phyloP scores from a whole-genome alignment of 2,113 vertebrate species.

The Vicugna pacos region DNA sequence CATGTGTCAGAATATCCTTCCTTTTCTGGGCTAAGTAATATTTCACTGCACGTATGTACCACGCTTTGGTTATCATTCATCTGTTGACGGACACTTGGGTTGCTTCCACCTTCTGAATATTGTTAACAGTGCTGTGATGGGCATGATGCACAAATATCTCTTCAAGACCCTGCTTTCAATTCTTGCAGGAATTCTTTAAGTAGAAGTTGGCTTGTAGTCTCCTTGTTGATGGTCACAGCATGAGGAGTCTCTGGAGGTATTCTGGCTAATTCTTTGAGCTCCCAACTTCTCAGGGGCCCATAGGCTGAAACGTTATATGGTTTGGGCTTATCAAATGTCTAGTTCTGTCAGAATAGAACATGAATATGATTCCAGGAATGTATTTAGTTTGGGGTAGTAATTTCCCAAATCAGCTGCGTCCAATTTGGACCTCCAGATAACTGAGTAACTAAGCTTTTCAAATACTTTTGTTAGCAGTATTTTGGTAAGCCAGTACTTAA shows the following conservation, averaged over 20 bases:
- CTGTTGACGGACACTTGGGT: neutral
- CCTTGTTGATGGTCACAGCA: neutral
- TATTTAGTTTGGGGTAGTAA: neutral
- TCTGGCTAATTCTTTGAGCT: neutral
- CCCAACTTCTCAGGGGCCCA: rapidly evolving
- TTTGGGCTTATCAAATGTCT: neutral
- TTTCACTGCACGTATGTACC: rapidly evolving
- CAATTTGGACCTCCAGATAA: neutral
- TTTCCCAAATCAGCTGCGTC: neutral
- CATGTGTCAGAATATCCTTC: neutral
- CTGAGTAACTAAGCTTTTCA: neutral
- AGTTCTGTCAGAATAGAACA: neutral
- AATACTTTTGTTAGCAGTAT: neutral
- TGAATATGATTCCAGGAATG: neutral
- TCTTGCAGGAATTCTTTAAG: neutral
- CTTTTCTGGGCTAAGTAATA: neutral
- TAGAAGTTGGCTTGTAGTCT: neutral
- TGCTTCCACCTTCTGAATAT: neutral
- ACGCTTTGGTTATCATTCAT: neutral
- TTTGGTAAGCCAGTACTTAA: neutral
- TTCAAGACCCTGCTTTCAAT: neutral
- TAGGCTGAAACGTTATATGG: neutral
- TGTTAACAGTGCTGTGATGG: neutral
- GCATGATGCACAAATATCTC: neutral
- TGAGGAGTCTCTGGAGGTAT: rapidly evolving